These are phyloP conservation scores for Coryphaenoides rupestris DNA, from an alignment of 2,113 vertebrate genomes.

Conservation along the genomic window DNA sequence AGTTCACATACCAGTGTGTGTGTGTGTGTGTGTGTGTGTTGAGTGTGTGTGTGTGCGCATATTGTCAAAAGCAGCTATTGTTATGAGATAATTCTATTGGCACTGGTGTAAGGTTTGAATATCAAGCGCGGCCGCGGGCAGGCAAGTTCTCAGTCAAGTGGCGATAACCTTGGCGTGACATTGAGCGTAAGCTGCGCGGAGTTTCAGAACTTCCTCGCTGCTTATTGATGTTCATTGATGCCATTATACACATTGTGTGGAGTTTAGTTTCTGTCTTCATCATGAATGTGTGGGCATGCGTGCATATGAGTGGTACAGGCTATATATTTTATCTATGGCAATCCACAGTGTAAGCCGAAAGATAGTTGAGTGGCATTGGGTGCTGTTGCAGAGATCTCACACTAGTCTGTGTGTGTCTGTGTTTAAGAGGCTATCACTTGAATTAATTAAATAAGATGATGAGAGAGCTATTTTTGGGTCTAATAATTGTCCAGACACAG, in stretches of 20 bases:
- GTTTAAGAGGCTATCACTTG: too few species aligned
- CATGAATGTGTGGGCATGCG: too few species aligned
- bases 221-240: conserved; percentile 53
- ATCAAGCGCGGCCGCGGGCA: conserved; percentile 60
- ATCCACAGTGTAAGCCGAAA: too few species aligned
- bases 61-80: conserved; percentile 67
- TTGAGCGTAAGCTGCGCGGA: conserved; percentile 57
- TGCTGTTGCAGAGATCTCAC: too few species aligned
- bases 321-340: too few species aligned
- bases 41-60: conserved; percentile 39
- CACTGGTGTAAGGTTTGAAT: conserved; percentile 49
- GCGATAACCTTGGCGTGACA: conserved; percentile 70
- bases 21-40: not conserved
- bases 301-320: too few species aligned
- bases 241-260: too few species aligned
- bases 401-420: too few species aligned
- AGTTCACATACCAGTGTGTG: not conserved
- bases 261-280: not conserved
- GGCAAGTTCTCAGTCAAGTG: conserved; percentile 54
- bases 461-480: too few species aligned
- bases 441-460: too few species aligned
- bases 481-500: too few species aligned
- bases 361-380: too few species aligned
- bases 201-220: conserved; percentile 58
- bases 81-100: conserved; percentile 61